Evolutionary conservation across 2,797 vertebrate genomes (phyloP).

Genomic region (Phaenicophaeus curvirostris): DNA sequence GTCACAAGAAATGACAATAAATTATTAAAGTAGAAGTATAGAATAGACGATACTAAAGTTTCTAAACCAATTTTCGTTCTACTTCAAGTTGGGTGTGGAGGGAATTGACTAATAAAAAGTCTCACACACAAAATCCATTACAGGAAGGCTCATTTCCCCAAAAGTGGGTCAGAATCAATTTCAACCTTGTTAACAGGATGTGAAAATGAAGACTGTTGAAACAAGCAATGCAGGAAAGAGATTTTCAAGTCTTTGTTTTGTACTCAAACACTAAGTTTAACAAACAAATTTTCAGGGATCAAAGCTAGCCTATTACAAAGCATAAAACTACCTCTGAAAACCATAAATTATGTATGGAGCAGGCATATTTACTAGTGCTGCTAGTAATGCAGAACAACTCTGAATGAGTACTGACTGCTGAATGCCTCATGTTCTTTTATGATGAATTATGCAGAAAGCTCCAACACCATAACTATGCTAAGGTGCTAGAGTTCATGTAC

Average conservation of each 20-base stretch:
- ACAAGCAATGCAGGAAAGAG: background rate
- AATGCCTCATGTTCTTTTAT: conserved; percentile 66
- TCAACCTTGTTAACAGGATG: conserved; percentile 12
- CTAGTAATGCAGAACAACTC: conserved; percentile 41
- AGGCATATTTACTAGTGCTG: conserved; percentile 51
- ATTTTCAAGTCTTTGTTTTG: conserved; percentile 55
- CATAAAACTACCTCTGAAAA: conserved; percentile 52
- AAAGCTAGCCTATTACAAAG: conserved; percentile 61
- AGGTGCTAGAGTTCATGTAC: conserved; percentile 57
- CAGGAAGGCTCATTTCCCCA: conserved; percentile 53
- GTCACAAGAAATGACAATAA: background rate
- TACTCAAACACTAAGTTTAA: conserved; percentile 37
- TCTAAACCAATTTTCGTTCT: conserved; percentile 53
- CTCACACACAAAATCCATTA: conserved; percentile 64
- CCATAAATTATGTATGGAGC: conserved; percentile 59
- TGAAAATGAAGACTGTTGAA: conserved; percentile 17
- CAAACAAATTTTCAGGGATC: conserved; percentile 52
- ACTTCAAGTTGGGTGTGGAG: conserved; percentile 34
- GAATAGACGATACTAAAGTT: background rate
- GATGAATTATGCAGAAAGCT: conserved; percentile 74
- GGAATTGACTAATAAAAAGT: conserved; percentile 67
- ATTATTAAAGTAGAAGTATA: background rate
- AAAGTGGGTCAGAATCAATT: conserved; percentile 60
- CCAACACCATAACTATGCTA: conserved; percentile 27
- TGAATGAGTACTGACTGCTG: conserved; percentile 62